Base-by-base conservation (phyloP, 2,797 vertebrate genomes). In the Gymnodraco acuticeps region DNA sequence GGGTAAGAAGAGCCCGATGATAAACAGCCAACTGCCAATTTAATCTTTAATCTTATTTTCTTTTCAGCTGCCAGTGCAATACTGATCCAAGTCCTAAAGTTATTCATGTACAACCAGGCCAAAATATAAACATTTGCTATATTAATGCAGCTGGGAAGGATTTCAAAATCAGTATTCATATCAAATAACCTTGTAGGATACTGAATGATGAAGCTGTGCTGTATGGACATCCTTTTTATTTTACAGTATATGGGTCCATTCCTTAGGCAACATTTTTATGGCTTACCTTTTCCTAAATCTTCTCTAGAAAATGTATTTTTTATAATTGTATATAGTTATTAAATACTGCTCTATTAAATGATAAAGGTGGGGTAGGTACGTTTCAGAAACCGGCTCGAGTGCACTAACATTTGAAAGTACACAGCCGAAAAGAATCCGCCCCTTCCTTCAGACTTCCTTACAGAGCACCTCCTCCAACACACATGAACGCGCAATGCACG, bases 1-100 rank as follows among this genome's bases (percentile, higher is more conserved):
- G 96, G 96, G 97, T 97, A 90, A 90, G 93, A 59, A n/a, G 3
- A 76, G 41, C 27, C 55, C 12, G 15, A 69, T 56, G 10, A 14
- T 59, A 52, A 80, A 27, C 48, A 55, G 27, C 16, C 41, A 74
- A 55, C 3, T 15, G 46, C 12, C 46, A 58, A 77, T 16, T 41
- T 0, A 41, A 70, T 65, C 19, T 64, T 52, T 46, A 67, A 58
- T 75, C 31, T 11, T 56, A 11, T 23, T 52, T 63, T 33, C 55
- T 70, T 67, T 60, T 60, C 17, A 41, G 53, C 61, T 55, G 10
- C 20, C 20, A 60, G 60, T 48, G 20, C 9, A 64, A 20, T 19
- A 45, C 7, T 70, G 60, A 67, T 68, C n/a, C 46, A 64, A 72
- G 60, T 59, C 51, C 47, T 55, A 16, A 6, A 63, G 48, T 70